Evolutionary conservation across 1,140 invertebrate genomes (phyloP).

Genomic region (Drosophila varians): DNA sequence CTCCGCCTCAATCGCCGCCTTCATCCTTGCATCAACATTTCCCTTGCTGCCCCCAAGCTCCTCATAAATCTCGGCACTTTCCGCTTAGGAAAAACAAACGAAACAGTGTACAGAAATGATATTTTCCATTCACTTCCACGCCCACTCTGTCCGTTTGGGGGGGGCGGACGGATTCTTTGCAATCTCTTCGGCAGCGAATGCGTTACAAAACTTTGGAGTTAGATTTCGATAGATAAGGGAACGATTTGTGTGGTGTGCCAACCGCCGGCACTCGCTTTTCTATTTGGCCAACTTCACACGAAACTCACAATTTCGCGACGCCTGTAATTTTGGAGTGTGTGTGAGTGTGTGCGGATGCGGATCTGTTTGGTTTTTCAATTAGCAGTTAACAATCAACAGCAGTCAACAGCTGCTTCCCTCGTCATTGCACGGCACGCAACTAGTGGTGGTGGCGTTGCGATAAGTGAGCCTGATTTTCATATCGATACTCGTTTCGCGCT

Average conservation of each 20-base stretch:
- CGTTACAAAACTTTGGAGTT: not conserved
- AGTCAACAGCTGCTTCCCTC: conserved; percentile 39
- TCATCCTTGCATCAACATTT: conserved; percentile 18
- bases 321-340: not conserved
- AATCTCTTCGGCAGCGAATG: no score
- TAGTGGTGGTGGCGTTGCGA: not conserved
- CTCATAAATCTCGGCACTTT: not conserved
- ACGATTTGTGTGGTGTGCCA: conserved; percentile 14
- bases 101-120: not conserved
- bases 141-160: not conserved
- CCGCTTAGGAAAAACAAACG: not conserved
- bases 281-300: conserved; percentile 26
- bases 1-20: conserved; percentile 9
- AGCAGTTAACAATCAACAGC: not conserved
- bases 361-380: conserved; percentile 38
- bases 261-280: conserved; percentile 10
- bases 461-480: no score
- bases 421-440: conserved; percentile 36
- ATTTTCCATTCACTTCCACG: not conserved
- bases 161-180: no score
- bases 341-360: not conserved
- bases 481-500: not conserved
- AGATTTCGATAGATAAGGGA: not conserved
- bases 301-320: conserved; percentile 39
- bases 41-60: conserved; percentile 1